Evolutionary conservation across 2,888 invertebrate species (phyloP), one percentile per base, ranked within the genome.

Genomic region (Platycnemis pennipes): DNA sequence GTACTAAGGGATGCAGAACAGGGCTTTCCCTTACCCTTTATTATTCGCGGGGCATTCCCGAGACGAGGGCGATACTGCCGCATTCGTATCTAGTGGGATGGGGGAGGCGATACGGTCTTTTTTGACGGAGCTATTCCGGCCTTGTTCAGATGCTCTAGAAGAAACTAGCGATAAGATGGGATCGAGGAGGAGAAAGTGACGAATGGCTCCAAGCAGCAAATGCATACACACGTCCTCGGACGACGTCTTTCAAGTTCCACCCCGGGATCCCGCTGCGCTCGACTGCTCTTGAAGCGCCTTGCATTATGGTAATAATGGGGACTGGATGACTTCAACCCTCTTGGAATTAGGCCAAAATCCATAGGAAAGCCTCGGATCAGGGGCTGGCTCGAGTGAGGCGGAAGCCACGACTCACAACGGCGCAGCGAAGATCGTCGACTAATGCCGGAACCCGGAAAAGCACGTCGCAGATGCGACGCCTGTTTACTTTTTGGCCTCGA

Each of bases 251-350:
- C 77, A 77, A 77, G 11, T 37, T 31, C 37, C 19, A 11, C 13
- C 49, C 13, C 49, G 11, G 13, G 31, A 11, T 77, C n/a, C 77
- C 77, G 77, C 37, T 77, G 3, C 77, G 31, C 77, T 37, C 37
- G 37, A 13, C 37, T 77, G 77, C 77, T 77, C 77, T 31, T 13
- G 77, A 77, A 77, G 37, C 77, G 77, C 77, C 31, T 8, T 77
- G 77, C 37, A 77, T 77, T 77, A 77, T 77, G 77, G 77, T 77
- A 77, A 77, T 77, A 13, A 37, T n/a, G 77, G 37, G 31, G n/a
- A 63, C 63, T 63, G 63, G n/a, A 77, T 13, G 26, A 77, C 77
- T 37, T 37, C 31, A 26, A 7, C 63, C 37, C 77, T 2, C 77
- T 37, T 77, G 77, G 77, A 77, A 77, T 77, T 77, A 26, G 77